Percentiles rank a stretch among this genome's conserved stretches.
Conservation (phyloP, 2,113 vertebrate species). For the Xenopus borealis region DNA sequence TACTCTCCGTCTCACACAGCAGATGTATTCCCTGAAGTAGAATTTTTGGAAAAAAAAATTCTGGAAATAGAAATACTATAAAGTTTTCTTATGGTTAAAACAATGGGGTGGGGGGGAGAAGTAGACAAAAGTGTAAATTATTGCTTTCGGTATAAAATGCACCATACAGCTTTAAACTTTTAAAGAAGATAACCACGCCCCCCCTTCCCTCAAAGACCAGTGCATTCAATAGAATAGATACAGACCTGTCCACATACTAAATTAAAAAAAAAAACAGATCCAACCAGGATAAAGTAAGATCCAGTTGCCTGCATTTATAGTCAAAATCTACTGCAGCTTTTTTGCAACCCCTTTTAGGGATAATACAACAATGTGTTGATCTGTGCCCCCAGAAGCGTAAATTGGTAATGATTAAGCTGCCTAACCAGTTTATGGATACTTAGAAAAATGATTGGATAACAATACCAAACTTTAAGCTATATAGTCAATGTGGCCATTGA, state of each 20-base stretch:
- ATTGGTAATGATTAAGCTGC: constrained; percentile 33
- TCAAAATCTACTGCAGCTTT: too few relatives aligned
- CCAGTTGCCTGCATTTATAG: too few relatives aligned
- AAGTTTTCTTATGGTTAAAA: constrained; percentile 58
- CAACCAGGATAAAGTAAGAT: too few relatives aligned
- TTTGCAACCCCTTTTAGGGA: too few relatives aligned
- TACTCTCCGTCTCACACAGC: constrained; percentile 60
- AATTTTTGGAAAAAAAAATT: constrained; percentile 55
- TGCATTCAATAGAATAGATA: not conserved
- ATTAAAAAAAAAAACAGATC: constrained; percentile 49
- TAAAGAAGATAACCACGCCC: not conserved
- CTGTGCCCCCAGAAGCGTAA: constrained; percentile 24
- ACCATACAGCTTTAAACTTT: constrained; percentile 41
- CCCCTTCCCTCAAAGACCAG: too few relatives aligned
- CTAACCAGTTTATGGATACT: constrained; percentile 54
- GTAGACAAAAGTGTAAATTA: constrained; percentile 59
- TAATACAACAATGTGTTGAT: too few relatives aligned
- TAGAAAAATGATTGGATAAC: constrained; percentile 55
- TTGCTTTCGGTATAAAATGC: constrained; percentile 65
- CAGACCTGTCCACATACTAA: not conserved
- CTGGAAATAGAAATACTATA: constrained; percentile 68
- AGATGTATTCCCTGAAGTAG: constrained; percentile 72
- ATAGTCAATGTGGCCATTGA: constrained; percentile 57
- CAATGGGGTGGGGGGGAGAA: constrained; percentile 56
- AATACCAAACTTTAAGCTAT: constrained; percentile 54